Evolutionary conservation across 37 sponge, comb jelly and placozoan species (phyloP).

Genomic region (Aphrocallistes beatrix): DNA sequence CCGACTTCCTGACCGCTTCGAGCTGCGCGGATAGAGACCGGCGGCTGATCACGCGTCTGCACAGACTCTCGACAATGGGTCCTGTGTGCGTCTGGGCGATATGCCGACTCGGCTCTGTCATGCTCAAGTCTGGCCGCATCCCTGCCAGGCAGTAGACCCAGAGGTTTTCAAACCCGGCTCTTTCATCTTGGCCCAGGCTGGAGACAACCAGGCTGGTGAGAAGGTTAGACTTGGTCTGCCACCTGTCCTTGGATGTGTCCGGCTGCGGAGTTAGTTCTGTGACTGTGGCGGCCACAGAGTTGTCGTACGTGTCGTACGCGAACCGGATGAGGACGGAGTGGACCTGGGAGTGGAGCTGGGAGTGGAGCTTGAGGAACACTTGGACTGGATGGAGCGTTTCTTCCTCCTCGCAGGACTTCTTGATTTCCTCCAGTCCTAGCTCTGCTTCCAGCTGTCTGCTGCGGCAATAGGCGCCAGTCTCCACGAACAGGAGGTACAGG

Average conservation of each 20-base stretch:
- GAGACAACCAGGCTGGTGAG: slow-evolving; percentile 1
- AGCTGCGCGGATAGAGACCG: not conserved
- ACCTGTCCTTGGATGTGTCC: not conserved
- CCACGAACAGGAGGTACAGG: not conserved
- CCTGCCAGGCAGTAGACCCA: slow-evolving; percentile 1
- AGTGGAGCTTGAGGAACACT: not conserved
- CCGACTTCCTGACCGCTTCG: not conserved
- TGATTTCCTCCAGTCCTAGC: not conserved
- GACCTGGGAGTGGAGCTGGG: not conserved
- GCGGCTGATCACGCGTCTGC: not conserved
- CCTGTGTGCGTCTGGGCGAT: slow-evolving; percentile 13
- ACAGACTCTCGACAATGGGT: not conserved
- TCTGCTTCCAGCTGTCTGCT: not conserved
- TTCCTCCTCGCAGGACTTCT: not conserved
- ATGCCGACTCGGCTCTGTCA: not conserved
- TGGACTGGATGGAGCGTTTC: not conserved
- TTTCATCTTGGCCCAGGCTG: not conserved
- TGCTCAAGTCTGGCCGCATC: not conserved
- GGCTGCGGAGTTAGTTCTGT: not conserved
- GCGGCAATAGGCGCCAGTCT: not conserved
- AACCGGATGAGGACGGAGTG: not conserved
- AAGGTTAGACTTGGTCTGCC: not conserved
- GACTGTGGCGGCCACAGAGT: not conserved
- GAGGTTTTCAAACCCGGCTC: not conserved
- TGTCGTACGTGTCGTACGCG: slow-evolving; percentile 1